phyloP scores from a whole-genome alignment of 2,113 vertebrate genomes.

The Brachypodius melanocephalos region DNA sequence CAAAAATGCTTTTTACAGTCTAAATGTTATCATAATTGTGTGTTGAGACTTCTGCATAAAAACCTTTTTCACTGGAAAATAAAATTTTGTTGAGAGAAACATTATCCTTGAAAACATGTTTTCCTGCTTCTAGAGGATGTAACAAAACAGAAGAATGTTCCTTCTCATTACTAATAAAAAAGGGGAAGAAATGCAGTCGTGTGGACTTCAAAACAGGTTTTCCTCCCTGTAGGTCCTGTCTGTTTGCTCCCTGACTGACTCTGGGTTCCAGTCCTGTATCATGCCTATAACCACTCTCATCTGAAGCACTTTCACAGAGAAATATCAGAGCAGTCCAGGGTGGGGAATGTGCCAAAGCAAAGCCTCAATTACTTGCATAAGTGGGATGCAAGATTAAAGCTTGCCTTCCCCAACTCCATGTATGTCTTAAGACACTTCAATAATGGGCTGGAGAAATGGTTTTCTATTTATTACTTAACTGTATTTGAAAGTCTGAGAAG shows the following conservation, averaged over 20 bases:
- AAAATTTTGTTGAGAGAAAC: not conserved
- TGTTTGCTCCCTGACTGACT: rapidly evolving
- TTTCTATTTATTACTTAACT: not conserved
- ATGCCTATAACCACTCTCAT: not conserved
- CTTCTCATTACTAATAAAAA: not conserved
- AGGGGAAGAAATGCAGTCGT: not conserved
- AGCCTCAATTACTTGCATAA: not conserved
- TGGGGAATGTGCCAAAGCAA: not conserved
- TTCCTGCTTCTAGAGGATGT: not conserved
- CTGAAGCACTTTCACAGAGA: not conserved
- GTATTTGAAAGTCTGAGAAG: not conserved
- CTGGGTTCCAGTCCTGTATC: not conserved
- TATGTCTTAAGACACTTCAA: not conserved
- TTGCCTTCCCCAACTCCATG: not conserved
- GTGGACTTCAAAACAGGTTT: not conserved
- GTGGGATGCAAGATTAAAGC: not conserved
- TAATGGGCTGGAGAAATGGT: not conserved
- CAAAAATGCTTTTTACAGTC: not conserved
- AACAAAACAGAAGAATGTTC: not conserved
- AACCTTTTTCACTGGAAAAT: not conserved
- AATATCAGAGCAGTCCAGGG: not conserved
- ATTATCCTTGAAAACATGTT: not conserved
- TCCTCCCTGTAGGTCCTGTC: not conserved
- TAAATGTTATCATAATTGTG: not conserved
- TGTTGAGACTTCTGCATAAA: not conserved